Base-by-base conservation (phyloP, 1,140 invertebrate species). In the Pemphigus obesinymphae region DNA sequence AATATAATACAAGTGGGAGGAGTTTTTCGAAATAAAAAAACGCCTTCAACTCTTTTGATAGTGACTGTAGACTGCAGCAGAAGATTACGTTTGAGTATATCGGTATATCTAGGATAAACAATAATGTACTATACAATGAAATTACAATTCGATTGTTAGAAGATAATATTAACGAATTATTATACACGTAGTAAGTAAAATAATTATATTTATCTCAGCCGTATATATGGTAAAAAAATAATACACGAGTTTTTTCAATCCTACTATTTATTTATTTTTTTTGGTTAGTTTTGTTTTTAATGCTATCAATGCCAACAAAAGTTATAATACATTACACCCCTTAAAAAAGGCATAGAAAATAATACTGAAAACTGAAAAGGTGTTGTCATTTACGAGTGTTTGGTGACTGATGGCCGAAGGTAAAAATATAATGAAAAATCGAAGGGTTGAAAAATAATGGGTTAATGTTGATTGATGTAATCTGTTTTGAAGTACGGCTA, bases 381-480 rank as follows among this genome's bases (percentile, higher is more conserved):
- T 63, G 76, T 80, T 80, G 76, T 80, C 76, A 80, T 80, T 80
- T 80, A 63, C 53, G 76, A 80, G 76, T 80, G 55, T 61, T 61
- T 43, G 53, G 53, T 80, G 53, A 80, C 50, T 80, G 76, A 80
- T 80, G 34, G 53, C 55, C 55, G 15, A 63, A 80, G 76, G 76
- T 80, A 80, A 80, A 80, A 76, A 80, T 61, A 80, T 61, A 80
- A 80, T 43, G 53, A 55, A 23, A 43, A 61, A 80, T 63, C 55
- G 76, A 80, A 80, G 76, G 76, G 55, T 80, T 80, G 37, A 20
- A 29, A n/a, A n/a, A 17, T 26, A 58, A 80, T 80, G 55, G 55
- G 76, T 80, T 80, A 80, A 61, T 45, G 76, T 80, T 80, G 76
- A 80, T 80, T 80, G 76, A 80, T 80, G 76, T 80, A 55, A 43